Percentiles rank a stretch among this genome's conserved stretches.
Evolutionary conservation across 2,888 invertebrate genomes (phyloP).

Genomic region (Panorpa germanica): DNA sequence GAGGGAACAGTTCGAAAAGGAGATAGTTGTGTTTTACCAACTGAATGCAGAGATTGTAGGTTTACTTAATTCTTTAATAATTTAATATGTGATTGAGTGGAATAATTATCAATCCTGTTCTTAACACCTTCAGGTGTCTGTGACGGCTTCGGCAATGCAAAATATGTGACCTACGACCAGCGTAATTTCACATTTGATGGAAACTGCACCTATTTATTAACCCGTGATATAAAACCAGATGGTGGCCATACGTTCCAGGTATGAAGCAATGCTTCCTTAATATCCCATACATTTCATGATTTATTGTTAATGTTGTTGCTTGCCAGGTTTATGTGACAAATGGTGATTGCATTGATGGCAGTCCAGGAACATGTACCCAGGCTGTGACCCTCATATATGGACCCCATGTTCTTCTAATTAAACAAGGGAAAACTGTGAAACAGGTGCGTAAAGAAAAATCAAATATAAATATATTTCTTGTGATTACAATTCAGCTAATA

Average conservation of each 20-base stretch:
- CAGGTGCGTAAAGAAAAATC: conserved; percentile 24
- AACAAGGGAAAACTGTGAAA: conserved; percentile 22
- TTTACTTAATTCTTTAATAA: conserved; percentile 17
- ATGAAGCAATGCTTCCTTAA: conserved; percentile 17
- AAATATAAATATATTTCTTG: too few relatives aligned
- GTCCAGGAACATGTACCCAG: conserved; percentile 41
- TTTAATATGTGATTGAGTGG: conserved; percentile 1
- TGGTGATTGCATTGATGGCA: conserved; percentile 39
- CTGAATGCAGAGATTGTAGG: conserved; percentile 58
- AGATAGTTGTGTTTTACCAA: conserved; percentile 45
- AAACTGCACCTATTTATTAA: conserved; percentile 69
- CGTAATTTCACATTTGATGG: conserved; percentile 61
- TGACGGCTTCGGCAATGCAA: conserved; percentile 58
- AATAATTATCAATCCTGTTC: background rate
- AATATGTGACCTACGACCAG: conserved; percentile 69
- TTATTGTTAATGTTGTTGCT: conserved; percentile 8
- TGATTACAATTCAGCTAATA: background rate
- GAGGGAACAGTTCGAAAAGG: conserved; percentile 49
- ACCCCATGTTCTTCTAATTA: conserved; percentile 37
- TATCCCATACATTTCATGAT: conserved; percentile 7
- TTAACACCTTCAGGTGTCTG: conserved; percentile 29
- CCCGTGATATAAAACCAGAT: conserved; percentile 36
- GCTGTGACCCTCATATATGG: conserved; percentile 46
- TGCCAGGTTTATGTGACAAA: conserved; percentile 48
- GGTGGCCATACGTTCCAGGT: conserved; percentile 31